phyloP scores from a whole-genome alignment of 2,113 vertebrate genomes.

The Australoheros scitulus region DNA sequence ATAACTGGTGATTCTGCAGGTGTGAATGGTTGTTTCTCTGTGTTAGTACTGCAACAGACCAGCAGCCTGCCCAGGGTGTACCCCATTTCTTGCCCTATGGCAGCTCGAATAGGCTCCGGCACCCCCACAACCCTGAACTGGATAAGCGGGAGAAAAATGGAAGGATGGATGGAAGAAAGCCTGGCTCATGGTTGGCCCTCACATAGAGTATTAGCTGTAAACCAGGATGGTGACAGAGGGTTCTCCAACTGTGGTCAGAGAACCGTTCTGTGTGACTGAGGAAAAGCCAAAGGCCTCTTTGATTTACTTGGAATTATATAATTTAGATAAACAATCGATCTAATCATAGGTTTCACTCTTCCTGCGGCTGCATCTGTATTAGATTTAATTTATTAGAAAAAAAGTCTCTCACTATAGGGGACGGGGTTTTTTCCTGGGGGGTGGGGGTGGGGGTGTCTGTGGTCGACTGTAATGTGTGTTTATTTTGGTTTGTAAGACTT shows the following conservation, averaged over 20 bases:
- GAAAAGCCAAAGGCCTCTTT: conserved; percentile 17
- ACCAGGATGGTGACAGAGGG: not conserved
- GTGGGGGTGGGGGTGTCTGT: not conserved
- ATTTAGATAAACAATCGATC: conserved; percentile 39
- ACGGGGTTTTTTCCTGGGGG: conserved; percentile 43
- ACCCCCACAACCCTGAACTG: no score
- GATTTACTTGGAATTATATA: conserved; percentile 14
- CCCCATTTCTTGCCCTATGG: no score
- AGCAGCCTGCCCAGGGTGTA: no score
- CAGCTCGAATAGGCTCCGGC: no score
- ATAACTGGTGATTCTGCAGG: no score
- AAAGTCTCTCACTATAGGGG: conserved; percentile 4
- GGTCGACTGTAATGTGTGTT: conserved; percentile 57
- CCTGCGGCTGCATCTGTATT: conserved; percentile 10
- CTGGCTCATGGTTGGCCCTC: not conserved
- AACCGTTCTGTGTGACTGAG: not conserved
- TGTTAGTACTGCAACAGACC: no score
- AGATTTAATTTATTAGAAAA: conserved; percentile 39
- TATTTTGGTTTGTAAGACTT: conserved; percentile 61
- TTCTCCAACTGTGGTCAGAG: conserved; percentile 11
- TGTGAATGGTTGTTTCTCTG: no score
- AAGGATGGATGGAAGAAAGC: not conserved
- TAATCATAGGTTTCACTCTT: conserved; percentile 15
- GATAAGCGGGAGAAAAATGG: no score
- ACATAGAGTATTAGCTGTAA: not conserved